Base-by-base conservation (phyloP, 2,113 vertebrate genomes). In the Antechinus flavipes region DNA sequence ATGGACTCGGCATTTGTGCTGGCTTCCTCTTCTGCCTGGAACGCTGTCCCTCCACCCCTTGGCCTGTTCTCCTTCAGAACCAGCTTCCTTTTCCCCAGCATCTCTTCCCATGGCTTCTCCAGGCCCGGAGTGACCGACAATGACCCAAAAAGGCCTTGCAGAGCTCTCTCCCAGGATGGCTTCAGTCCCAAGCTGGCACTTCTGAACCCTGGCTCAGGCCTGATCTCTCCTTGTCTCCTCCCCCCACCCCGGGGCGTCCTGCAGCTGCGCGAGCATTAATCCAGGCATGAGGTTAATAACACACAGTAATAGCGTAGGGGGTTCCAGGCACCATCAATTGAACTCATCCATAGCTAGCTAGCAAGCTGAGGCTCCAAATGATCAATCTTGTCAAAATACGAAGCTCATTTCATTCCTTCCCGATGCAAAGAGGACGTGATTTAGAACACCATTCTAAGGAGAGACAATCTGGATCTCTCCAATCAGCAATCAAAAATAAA, bases 341-440 rank as follows among this genome's bases (percentile, higher is more conserved):
- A 96, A 91, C 47, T 61, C 42, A 90, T 91, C 92, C 42, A 42
- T 46, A 42, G n/a, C 68, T 42, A 30, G 92, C 54, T 92, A 27
- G 23, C 24, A 68, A n/a, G 42, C 53, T 97, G 7, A 92, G 68
- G 10, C 16, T 56, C 2, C 94, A 54, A 91, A 93, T 22, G 89
- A 93, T 91, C 90, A 95, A 97, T 96, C 24, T 68, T 47, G 95
- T 94, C 53, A 95, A 97, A 97, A 96, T 91, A 93, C 58, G 90
- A 2, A 91, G 96, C 96, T 92, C 1, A 76, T 46, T 94, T 84
- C 93, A 94, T 96, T 95, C 97, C 89, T 91, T 56, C 47, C 49
- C 68, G 30, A 84, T 22, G 16, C 68, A 84, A 76, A 76, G n/a
- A 84, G 68, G 68, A 84, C 2, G 7, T 42, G 68, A 84, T 84